A percentile compares a stretch with the other conserved stretches of the same genome.
Evolutionary conservation across 2,113 vertebrate genomes (phyloP).

Genomic region (Struthidea cinerea): DNA sequence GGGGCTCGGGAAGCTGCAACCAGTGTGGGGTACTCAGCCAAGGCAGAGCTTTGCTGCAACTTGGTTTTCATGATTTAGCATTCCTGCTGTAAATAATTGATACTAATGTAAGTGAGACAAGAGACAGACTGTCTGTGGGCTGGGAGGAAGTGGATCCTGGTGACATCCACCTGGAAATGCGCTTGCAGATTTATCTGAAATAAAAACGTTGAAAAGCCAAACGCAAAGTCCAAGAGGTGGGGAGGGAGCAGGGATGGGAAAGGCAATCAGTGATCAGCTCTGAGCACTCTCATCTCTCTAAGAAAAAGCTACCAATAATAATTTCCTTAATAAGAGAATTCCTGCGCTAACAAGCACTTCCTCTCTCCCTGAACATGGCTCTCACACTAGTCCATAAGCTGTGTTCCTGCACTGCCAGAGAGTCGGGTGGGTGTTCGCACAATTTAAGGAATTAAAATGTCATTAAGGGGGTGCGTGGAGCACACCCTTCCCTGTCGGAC

Average conservation of each 20-base stretch:
- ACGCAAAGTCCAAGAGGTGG: background rate
- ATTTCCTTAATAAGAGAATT: background rate
- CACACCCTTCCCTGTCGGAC: background rate
- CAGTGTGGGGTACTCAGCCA: background rate
- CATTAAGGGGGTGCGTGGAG: background rate
- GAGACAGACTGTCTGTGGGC: conserved; percentile 49
- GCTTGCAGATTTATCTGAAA: conserved; percentile 15
- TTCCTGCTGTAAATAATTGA: conserved; percentile 30
- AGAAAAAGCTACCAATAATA: background rate
- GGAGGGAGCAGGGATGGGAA: background rate
- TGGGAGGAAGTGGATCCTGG: conserved; percentile 38
- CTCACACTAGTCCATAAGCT: background rate
- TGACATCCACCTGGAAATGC: conserved; percentile 40
- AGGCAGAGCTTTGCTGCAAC: background rate
- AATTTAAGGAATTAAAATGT: background rate
- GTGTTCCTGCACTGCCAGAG: background rate
- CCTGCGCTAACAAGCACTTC: background rate
- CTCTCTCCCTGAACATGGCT: background rate
- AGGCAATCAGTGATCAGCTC: background rate
- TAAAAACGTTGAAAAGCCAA: background rate
- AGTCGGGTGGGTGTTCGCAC: background rate
- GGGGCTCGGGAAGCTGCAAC: background rate
- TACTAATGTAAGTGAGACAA: conserved; percentile 47
- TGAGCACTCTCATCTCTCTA: background rate
- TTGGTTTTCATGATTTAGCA: conserved; percentile 12